Base-by-base conservation (phyloP, 2,113 vertebrate species). In the Microtus montanus region DNA sequence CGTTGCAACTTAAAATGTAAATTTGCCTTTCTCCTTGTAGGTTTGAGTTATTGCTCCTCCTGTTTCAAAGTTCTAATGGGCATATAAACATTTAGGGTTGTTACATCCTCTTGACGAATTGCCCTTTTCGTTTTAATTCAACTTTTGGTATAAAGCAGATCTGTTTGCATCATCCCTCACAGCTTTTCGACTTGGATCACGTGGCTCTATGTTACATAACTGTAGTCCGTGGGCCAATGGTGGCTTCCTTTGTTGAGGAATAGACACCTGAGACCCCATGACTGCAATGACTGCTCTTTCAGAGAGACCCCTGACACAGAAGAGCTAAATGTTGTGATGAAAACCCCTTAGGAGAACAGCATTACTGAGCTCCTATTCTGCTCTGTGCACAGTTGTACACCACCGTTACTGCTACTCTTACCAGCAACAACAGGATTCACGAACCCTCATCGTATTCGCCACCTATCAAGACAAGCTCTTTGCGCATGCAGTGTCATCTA, bases 141-240 rank as follows among this genome's bases (percentile, higher is more conserved):
- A 9, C 38, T 75, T 93, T 71, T 68, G 19, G 24, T 68, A 78
- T 83, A 87, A 95, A 92, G 70, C 61, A 87, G 85, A 73, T 24
- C 41, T 26, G 20, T 77, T 83, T 90, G 47, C 22, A 58, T 87
- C 47, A 68, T 47, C 64, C 22, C 63, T 90, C n/a, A 87, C 24
- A 41, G 17, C 2, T 87, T 87, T 89, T 28, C 9, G 3, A 3
- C 12, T 15, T 70, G 26, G 1, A 82, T 10, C 24, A 58, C 6
- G 9, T 24, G 58, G 26, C 41, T 92, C 77, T 35, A 20, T 74
- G 30, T 90, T 49, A 85, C 17, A 41, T 0, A 11, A 22, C 54
- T 24, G 9, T 5, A 20, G 24, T 49, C 19, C 3, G 5, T 26
- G 17, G 64, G 54, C 22, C 28, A 11, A 2, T 7, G 15, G 10